These are phyloP conservation scores for Galeopterus variegatus DNA, from an alignment of 2,113 vertebrate genomes.

Conservation along the genomic window DNA sequence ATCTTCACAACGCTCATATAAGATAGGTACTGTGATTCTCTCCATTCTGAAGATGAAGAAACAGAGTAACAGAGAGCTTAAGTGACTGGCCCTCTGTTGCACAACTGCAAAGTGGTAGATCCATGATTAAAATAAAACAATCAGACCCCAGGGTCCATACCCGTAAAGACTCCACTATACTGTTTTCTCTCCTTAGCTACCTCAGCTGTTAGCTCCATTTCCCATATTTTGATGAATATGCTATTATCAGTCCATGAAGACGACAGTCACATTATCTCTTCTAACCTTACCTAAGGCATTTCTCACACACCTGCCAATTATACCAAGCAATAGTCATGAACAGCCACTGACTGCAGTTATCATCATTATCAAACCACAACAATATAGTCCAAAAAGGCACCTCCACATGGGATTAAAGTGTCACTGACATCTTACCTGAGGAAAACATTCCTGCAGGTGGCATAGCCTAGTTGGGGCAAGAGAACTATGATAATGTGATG, in stretches of 20 bases:
- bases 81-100: not conserved
- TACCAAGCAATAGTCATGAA: not conserved
- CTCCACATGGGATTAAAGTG: not conserved
- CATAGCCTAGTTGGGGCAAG: not conserved
- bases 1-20: not conserved
- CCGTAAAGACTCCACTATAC: not conserved
- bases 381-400: not conserved
- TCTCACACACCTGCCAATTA: slow-evolving; percentile 1
- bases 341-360: not conserved
- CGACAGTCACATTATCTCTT: not conserved
- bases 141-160: not conserved
- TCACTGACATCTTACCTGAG: not conserved
- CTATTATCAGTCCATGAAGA: not conserved
- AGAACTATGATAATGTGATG: not conserved
- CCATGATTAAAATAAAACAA: not conserved
- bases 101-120: not conserved
- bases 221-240: not conserved
- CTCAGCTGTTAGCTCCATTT: not conserved
- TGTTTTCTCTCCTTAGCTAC: not conserved
- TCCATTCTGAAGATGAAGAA: slow-evolving; percentile 1
- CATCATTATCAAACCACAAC: not conserved
- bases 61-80: not conserved
- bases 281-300: not conserved
- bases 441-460: not conserved
- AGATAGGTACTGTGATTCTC: not conserved